These are phyloP conservation scores for Bolinopsis microptera DNA, from an alignment of 37 sponge, comb jelly and placozoan species.

Conservation along the genomic window DNA sequence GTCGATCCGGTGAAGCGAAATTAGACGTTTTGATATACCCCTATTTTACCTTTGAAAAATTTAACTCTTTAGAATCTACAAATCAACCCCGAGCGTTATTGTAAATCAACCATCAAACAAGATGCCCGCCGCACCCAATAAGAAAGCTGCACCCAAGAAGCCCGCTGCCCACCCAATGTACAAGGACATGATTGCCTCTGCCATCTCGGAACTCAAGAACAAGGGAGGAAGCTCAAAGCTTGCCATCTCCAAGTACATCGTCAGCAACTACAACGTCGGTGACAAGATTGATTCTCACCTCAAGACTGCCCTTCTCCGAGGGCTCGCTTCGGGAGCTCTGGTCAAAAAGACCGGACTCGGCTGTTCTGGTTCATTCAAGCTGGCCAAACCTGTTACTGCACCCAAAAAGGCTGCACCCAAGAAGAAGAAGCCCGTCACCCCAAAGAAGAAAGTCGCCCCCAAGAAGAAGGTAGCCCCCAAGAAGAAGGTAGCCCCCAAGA, in stretches of 20 bases:
- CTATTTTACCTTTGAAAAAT: no score
- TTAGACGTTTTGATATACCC: no score
- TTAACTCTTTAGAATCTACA: no score
- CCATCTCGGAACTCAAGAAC: conserved; percentile 75
- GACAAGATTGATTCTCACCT: conserved; percentile 71
- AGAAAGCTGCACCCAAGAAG: conserved; percentile 50
- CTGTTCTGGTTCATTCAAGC: conserved; percentile 85
- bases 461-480: conserved; percentile 26
- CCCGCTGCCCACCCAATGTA: conserved; percentile 82
- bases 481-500: conserved; percentile 62
- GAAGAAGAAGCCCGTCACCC: conserved; percentile 62
- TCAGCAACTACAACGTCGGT: conserved; percentile 78
- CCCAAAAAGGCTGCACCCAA: conserved; percentile 26
- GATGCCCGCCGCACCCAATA: not conserved
- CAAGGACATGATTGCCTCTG: conserved; percentile 80
- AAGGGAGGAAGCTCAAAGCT: conserved; percentile 81
- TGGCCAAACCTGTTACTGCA: conserved; percentile 67
- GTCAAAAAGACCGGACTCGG: conserved; percentile 84
- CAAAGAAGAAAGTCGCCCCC: no score
- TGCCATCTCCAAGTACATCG: conserved; percentile 88
- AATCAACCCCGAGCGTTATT: no score
- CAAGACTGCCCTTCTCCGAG: conserved; percentile 76
- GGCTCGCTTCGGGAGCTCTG: conserved; percentile 70
- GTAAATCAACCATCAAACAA: no score
- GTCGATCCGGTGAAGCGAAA: no score